Percentiles rank a stretch among this genome's conserved stretches.
These are phyloP conservation scores for Phytoseiulus persimilis DNA, from an alignment of 2,888 invertebrate genomes.

Conservation along the genomic window DNA sequence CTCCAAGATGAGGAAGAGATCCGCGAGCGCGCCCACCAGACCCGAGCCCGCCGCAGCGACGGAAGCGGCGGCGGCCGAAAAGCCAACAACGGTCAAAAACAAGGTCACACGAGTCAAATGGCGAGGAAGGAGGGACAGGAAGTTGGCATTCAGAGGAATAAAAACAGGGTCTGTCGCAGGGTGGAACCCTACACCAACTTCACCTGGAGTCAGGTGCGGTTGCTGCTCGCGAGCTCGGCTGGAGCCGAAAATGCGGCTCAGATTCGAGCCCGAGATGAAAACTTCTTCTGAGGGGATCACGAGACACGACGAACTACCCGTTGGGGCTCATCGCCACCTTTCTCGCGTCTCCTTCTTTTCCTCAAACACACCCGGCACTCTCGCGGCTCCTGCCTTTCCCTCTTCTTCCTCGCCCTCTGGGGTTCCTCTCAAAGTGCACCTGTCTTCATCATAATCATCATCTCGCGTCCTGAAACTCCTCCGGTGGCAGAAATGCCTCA, in stretches of 20 bases:
- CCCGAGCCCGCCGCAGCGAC: background rate
- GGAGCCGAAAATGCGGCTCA: no score
- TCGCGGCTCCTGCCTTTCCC: no score
- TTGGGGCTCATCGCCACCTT: no score
- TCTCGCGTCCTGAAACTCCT: background rate
- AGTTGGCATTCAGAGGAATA: background rate
- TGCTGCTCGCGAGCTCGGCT: no score
- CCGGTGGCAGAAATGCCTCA: background rate
- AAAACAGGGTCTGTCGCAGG: background rate
- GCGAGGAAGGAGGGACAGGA: background rate
- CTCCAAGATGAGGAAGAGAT: background rate
- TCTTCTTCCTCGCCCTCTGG: no score
- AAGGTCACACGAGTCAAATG: background rate
- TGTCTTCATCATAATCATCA: background rate
- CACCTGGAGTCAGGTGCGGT: background rate
- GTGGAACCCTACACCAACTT: background rate
- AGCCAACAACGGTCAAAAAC: background rate
- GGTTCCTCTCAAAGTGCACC: background rate
- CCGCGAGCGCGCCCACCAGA: background rate
- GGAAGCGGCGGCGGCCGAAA: background rate
- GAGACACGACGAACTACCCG: background rate
- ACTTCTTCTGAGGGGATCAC: background rate
- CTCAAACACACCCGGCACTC: no score
- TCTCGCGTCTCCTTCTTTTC: no score
- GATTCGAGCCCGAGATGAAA: background rate